These are phyloP conservation scores for Menura novaehollandiae DNA, from an alignment of 2,113 vertebrate species.

Conservation along the genomic window DNA sequence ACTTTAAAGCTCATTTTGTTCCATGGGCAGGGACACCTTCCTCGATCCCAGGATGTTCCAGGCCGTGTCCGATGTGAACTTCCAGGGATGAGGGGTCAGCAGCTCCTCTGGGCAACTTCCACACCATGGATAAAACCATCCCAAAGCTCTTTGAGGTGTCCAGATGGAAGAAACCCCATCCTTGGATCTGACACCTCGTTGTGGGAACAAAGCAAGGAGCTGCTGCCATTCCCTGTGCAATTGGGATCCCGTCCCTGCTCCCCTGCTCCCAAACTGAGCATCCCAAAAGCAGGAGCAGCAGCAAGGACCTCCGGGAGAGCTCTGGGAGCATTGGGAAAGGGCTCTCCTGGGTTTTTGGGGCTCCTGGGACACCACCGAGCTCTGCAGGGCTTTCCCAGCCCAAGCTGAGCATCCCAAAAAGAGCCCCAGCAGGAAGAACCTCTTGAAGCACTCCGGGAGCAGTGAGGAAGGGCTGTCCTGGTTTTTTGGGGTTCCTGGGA, in stretches of 20 bases:
- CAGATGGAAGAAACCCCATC: not conserved
- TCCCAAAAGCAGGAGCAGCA: not conserved
- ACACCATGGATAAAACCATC: rapidly evolving
- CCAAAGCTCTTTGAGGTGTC: not conserved
- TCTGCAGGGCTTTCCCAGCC: no score
- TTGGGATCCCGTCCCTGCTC: not conserved
- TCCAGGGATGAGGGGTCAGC: not conserved
- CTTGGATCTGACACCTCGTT: rapidly evolving
- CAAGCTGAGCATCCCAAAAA: not conserved
- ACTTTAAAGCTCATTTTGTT: not conserved
- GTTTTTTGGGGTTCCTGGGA: no score
- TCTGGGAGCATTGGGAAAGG: not conserved
- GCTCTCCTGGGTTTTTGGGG: no score
- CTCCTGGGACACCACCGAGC: no score
- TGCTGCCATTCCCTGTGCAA: not conserved
- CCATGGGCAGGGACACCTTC: not conserved
- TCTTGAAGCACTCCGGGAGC: no score
- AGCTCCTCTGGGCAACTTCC: rapidly evolving
- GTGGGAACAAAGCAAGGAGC: not conserved
- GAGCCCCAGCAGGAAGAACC: not conserved
- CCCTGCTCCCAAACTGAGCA: rapidly evolving
- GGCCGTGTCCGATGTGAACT: not conserved
- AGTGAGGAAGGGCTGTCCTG: no score
- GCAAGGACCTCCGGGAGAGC: not conserved
- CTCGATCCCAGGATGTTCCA: not conserved